These are phyloP conservation scores for Lithobates pipiens DNA, from an alignment of 2,797 vertebrate species.

Conservation along the genomic window DNA sequence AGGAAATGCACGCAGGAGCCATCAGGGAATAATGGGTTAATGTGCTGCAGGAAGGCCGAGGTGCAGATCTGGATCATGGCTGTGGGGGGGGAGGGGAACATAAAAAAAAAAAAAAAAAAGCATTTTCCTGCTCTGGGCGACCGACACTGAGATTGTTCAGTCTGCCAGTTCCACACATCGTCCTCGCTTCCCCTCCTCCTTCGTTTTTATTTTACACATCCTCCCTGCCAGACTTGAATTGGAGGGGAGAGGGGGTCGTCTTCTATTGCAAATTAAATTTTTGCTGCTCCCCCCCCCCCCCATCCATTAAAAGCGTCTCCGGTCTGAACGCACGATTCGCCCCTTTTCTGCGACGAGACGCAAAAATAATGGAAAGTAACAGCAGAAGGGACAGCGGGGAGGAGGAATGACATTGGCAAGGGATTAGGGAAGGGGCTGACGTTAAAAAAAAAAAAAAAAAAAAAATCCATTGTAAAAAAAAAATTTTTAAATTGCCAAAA, in stretches of 20 bases:
- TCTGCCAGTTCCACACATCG: slow-evolving; percentile 10
- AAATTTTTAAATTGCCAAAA: too few relatives aligned
- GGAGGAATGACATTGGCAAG: not conserved
- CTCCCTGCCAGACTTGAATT: slow-evolving; percentile 11
- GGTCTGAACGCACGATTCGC: not conserved
- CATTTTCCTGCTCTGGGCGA: slow-evolving; percentile 34
- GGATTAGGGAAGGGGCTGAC: not conserved
- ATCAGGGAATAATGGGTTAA: slow-evolving; percentile 4
- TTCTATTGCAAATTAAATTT: slow-evolving; percentile 18
- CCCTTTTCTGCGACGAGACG: not conserved
- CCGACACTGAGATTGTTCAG: slow-evolving; percentile 23
- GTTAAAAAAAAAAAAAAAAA: not conserved
- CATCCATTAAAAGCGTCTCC: not conserved
- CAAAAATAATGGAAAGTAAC: not conserved
- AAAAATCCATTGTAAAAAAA: not conserved
- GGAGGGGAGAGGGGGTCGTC: not conserved
- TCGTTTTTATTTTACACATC: slow-evolving; percentile 13
- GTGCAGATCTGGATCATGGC: slow-evolving; percentile 35
- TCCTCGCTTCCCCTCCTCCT: slow-evolving; percentile 29
- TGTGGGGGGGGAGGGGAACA: slow-evolving; percentile 37
- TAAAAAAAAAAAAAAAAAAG: slow-evolving; percentile 32
- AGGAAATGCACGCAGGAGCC: not conserved
- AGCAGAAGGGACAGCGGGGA: not conserved
- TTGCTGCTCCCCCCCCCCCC: not conserved
- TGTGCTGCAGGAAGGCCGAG: slow-evolving; percentile 25